A percentile compares a stretch with the other conserved stretches of the same genome.
Evolutionary conservation across 2,113 vertebrate genomes (phyloP).

Genomic region (Artemisiospiza belli): DNA sequence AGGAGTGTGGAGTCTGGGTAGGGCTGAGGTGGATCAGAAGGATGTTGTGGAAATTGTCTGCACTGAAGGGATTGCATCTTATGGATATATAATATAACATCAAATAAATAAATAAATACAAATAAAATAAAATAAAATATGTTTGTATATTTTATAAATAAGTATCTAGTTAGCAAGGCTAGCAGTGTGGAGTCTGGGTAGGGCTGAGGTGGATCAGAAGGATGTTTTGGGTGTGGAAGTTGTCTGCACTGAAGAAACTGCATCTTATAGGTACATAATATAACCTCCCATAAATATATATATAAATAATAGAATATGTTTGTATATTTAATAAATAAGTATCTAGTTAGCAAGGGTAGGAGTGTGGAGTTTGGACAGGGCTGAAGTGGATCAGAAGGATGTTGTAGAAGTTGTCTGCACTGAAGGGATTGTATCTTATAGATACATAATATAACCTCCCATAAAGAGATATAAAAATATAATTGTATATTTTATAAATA

Average conservation of each 20-base stretch:
- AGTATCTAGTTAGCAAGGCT: neutral
- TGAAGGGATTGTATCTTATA: neutral
- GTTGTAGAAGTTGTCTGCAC: fast-evolving
- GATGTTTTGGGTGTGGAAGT: neutral
- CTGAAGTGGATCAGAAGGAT: neutral
- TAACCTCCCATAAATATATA: too few relatives aligned
- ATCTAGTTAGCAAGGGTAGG: neutral
- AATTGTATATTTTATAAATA: neutral
- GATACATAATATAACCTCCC: neutral
- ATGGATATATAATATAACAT: fast-evolving
- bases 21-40: neutral
- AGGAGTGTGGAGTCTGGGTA: neutral
- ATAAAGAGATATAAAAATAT: neutral
- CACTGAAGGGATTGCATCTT: neutral
- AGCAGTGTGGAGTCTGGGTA: neutral
- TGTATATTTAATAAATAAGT: neutral
- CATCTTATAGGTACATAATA: neutral
- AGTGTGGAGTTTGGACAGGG: neutral
- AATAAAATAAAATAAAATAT: neutral
- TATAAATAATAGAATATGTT: too few relatives aligned
- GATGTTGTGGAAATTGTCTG: neutral
- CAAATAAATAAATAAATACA: neutral
- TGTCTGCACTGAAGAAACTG: neutral
- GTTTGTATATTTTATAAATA: neutral
- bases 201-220: neutral